These are phyloP conservation scores for Cataglyphis altisquamis DNA, from an alignment of 2,888 invertebrate species.

Conservation along the genomic window DNA sequence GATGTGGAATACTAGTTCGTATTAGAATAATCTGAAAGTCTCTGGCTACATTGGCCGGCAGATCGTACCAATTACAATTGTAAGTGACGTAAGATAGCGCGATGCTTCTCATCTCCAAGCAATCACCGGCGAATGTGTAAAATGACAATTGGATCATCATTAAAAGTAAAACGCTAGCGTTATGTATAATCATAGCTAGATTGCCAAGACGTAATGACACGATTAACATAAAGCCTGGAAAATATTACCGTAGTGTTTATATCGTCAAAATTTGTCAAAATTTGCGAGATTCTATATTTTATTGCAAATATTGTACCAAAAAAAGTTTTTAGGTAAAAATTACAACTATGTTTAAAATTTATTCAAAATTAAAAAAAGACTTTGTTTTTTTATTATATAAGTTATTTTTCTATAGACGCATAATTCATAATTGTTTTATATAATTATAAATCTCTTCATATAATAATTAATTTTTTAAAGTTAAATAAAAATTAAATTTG, in stretches of 20 bases:
- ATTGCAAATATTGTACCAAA: background rate
- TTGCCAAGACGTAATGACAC: slow-evolving; percentile 30
- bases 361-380: background rate
- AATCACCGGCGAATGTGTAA: slow-evolving; percentile 47
- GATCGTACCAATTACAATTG: slow-evolving; percentile 70
- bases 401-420: background rate
- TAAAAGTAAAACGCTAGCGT: slow-evolving; percentile 25
- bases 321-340: background rate
- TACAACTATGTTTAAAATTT: background rate
- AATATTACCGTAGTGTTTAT: background rate
- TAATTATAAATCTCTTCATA: background rate
- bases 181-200: slow-evolving; percentile 20
- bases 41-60: slow-evolving; percentile 63
- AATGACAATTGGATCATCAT: slow-evolving; percentile 50
- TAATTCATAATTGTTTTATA: background rate
- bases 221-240: slow-evolving; percentile 44
- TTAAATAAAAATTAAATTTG: background rate
- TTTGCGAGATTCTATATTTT: background rate
- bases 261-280: background rate
- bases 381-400: background rate
- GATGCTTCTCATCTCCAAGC: slow-evolving; percentile 35
- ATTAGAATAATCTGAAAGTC: slow-evolving; percentile 72
- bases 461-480: background rate
- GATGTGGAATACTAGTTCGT: slow-evolving; percentile 70
- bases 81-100: slow-evolving; percentile 53